Percentiles rank a stretch among this genome's conserved stretches.
These are phyloP conservation scores for Callopanchax toddi DNA, from an alignment of 2,113 vertebrate species.

Conservation along the genomic window DNA sequence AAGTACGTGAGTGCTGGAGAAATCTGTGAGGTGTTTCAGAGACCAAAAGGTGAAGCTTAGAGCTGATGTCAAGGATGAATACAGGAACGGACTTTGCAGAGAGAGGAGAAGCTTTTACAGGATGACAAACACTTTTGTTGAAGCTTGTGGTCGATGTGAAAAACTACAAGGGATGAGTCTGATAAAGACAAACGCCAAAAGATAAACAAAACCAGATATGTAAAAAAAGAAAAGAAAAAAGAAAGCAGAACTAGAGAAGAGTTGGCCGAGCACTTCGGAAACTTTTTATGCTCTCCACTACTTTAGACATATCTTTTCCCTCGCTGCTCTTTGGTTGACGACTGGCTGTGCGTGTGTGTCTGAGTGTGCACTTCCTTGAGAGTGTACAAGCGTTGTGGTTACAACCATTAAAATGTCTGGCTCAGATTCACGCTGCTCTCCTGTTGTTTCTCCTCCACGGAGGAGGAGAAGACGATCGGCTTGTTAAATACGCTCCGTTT, in stretches of 20 bases:
- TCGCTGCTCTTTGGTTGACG: constrained; percentile 28
- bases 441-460: constrained; percentile 39
- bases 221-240: neutral
- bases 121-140: constrained; percentile 19
- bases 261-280: constrained; percentile 44
- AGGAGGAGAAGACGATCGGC: constrained; percentile 28
- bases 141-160: neutral
- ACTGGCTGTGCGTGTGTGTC: neutral
- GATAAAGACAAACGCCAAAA: constrained; percentile 13
- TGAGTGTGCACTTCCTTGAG: constrained; percentile 46
- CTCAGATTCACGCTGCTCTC: constrained; percentile 36
- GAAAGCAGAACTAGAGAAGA: constrained; percentile 29
- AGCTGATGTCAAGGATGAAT: constrained; percentile 38
- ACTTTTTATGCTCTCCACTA: constrained; percentile 28
- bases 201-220: constrained; percentile 20
- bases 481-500: constrained; percentile 38
- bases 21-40: constrained; percentile 34
- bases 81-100: constrained; percentile 35
- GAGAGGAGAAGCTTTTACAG: constrained; percentile 26
- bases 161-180: constrained; percentile 10
- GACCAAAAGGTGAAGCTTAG: constrained; percentile 42
- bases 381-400: constrained; percentile 42
- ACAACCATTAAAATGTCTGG: constrained; percentile 55
- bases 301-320: constrained; percentile 37
- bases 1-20: constrained; percentile 35